Percentiles rank a stretch among this genome's conserved stretches.
Conservation (phyloP, 2,888 invertebrate genomes). For the Eurytoma californica region DNA sequence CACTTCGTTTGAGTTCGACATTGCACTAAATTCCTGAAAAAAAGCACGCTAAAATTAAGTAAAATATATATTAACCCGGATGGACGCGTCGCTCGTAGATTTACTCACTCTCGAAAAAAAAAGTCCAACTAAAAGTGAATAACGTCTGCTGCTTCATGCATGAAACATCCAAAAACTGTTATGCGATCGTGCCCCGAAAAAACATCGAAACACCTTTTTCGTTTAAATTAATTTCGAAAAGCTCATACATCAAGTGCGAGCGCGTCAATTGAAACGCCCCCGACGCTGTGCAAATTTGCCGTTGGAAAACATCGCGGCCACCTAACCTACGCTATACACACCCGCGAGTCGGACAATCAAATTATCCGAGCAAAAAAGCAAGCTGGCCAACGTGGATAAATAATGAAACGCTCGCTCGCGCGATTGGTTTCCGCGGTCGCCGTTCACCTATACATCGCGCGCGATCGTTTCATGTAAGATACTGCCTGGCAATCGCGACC, state of each 20-base stretch:
- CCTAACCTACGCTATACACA: not conserved
- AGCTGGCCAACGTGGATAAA: conserved; percentile 11
- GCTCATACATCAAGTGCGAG: not conserved
- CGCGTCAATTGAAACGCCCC: not conserved
- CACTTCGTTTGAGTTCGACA: no score
- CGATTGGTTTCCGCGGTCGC: conserved; percentile 37
- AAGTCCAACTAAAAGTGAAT: no score
- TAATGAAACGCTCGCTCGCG: conserved; percentile 25
- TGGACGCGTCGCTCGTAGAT: no score
- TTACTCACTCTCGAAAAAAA: no score
- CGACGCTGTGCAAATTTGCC: not conserved
- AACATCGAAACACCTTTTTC: not conserved
- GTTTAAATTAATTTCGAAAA: conserved; percentile 6
- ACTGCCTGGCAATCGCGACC: conserved; percentile 12
- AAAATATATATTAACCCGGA: no score
- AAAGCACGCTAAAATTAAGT: no score
- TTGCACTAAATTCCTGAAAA: no score
- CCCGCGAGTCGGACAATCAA: not conserved
- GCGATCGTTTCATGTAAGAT: not conserved
- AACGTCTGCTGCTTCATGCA: not conserved
- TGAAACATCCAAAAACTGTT: not conserved
- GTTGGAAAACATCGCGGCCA: not conserved
- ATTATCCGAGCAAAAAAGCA: conserved; percentile 4
- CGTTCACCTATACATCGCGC: conserved; percentile 9
- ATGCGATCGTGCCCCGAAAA: not conserved